Conservation (phyloP, 2,113 vertebrate genomes). For the Amphiprion ocellaris region DNA sequence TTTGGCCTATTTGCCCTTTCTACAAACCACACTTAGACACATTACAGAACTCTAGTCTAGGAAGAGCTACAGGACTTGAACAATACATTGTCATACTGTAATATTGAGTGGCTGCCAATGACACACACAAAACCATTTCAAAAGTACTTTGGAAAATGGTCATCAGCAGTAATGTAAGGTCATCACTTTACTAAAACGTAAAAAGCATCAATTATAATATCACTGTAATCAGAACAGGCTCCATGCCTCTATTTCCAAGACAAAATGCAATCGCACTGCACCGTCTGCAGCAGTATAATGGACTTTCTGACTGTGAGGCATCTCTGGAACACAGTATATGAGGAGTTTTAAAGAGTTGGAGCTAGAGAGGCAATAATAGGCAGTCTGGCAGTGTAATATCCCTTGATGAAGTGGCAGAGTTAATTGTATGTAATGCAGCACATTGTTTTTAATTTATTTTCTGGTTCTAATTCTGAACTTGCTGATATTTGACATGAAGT, state of each 20-base stretch:
- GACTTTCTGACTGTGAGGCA: constrained; percentile 2
- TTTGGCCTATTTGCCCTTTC: too few species aligned
- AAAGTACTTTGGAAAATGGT: not conserved
- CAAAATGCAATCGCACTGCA: too few species aligned
- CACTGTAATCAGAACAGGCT: too few species aligned
- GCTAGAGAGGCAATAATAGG: not conserved
- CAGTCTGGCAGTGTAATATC: not conserved
- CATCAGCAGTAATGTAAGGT: not conserved
- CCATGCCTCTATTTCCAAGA: too few species aligned
- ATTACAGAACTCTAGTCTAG: too few species aligned
- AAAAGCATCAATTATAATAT: not conserved
- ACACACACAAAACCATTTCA: too few species aligned
- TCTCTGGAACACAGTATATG: constrained; percentile 4
- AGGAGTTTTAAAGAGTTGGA: not conserved
- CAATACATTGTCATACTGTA: too few species aligned
- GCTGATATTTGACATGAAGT: constrained; percentile 35
- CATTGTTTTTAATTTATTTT: constrained; percentile 63
- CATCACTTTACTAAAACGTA: not conserved
- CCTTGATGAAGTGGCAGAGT: not conserved
- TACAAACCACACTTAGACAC: too few species aligned
- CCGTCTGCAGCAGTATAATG: constrained; percentile 1
- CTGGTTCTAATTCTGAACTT: constrained; percentile 56
- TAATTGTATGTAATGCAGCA: constrained; percentile 65
- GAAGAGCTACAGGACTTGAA: too few species aligned
- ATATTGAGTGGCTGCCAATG: too few species aligned